Evolutionary conservation across 1,140 invertebrate genomes (phyloP), one percentile per base, ranked within the genome.

Genomic region (Phortica variegata): DNA sequence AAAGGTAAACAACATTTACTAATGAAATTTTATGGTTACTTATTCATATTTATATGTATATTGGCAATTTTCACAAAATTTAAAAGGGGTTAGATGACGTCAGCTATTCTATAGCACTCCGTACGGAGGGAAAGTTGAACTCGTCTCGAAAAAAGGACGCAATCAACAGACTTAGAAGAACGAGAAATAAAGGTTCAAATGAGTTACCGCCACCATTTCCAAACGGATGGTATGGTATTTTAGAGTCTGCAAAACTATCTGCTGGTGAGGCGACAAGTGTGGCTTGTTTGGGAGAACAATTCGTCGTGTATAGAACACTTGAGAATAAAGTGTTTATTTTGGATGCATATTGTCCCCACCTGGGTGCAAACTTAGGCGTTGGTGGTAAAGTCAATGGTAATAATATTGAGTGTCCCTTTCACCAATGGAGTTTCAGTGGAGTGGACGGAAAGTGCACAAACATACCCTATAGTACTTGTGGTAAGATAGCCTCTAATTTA

Each of bases 401-500:
- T 41, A 91, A 88, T 61, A 80, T 95, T 4, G 84, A 91, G 61
- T 95, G 93, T 68, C 92, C 92, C 0, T 95, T 95, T 78, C 92
- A 95, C 56, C 84, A 84, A 39, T 95, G 92, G 92, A 78, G 77
- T 20, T 95, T 95, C 73, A 76, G 81, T 17, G 88, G 86, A 0
- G 73, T 78, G 15, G 84, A 87, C 62, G 93, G 92, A 5, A 73
- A 77, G 33, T 92, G 89, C 60, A 77, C 81, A 1, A 76, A 80
- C 33, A 85, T 93, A 32, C 90, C 91, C 0, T 88, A 89, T 39
- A 75, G 73, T 42, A 29, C 41, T 10, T 54, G 46, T 21, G 50
- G 65, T 65, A 55, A 40, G 49, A 49, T 10, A 16, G 16, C 18
- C 20, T 26, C 36, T 6, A 13, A n/a, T 39, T 16, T 13, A 12